These are phyloP conservation scores for Caenorhabditis uteleia DNA, from an alignment of 2,888 invertebrate genomes.

Conservation along the genomic window DNA sequence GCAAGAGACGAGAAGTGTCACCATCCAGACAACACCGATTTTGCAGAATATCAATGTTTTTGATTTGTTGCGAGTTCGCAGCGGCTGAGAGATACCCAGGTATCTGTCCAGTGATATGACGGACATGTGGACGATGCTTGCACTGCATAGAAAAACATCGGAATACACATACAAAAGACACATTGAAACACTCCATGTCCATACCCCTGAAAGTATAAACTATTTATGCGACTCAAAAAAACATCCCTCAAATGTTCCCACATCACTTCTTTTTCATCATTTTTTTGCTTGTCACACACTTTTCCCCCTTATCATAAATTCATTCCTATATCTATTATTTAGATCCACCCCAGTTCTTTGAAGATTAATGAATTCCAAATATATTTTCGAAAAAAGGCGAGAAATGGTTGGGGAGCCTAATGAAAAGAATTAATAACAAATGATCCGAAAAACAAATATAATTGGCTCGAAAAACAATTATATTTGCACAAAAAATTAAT, in stretches of 20 bases:
- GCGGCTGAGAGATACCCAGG: constrained; percentile 77
- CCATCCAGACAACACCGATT: constrained; percentile 90
- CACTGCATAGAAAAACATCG: constrained; percentile 74
- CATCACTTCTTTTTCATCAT: constrained; percentile 3
- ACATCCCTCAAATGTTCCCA: neutral
- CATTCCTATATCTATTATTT: constrained; percentile 8
- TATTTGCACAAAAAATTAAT: neutral
- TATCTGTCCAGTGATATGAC: constrained; percentile 73
- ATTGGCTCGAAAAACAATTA: neutral
- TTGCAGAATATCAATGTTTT: constrained; percentile 79
- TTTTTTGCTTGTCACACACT: constrained; percentile 6
- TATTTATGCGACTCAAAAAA: constrained; percentile 2
- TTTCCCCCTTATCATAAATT: too few species aligned
- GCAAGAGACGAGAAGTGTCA: constrained; percentile 88
- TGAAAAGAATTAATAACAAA: neutral
- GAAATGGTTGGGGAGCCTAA: neutral
- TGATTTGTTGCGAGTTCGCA: constrained; percentile 89
- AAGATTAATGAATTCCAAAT: too few species aligned
- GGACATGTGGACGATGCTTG: constrained; percentile 75
- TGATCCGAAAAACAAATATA: neutral
- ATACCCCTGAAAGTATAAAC: constrained; percentile 52
- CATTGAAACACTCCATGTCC: constrained; percentile 70
- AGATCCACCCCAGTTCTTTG: too few species aligned
- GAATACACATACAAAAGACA: constrained; percentile 84
- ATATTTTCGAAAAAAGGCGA: neutral